Base-by-base conservation (phyloP, 2,113 vertebrate species). In the Kryptolebias marmoratus region DNA sequence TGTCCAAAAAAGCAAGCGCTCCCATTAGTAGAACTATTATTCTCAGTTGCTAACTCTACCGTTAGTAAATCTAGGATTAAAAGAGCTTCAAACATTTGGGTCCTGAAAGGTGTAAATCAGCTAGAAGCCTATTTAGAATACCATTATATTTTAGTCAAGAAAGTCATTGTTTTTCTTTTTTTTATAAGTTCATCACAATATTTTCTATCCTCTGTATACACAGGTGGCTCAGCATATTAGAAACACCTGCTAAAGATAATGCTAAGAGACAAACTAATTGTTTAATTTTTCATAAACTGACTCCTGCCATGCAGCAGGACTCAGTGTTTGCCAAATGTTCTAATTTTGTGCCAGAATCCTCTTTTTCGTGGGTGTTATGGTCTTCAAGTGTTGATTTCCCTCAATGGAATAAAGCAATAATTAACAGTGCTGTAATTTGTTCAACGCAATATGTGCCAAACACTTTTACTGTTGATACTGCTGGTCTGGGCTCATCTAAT, bases 401-500 rank as follows among this genome's bases (percentile, higher is more conserved):
- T 58, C 32, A 10, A 16, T 14, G 45, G 47, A 22, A 22, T 60
- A 65, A 70, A 44, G n/a, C 18, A 45, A 56, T 73, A 64, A 81
- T 77, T 72, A 71, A 64, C 50, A 65, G 18, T 55, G 66, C 49
- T 61, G 27, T 53, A 10, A 52, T 64, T 67, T 44, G 59, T 58
- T 73, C 13, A n/a, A 32, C 27, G 52, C 49, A 73, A 66, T 68
- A 44, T 10, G 10, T 28, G 22, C 50, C 66, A 56, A 66, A 36
- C 44, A 64, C 57, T 53, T 73, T 59, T 39, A 62, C 67, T 64
- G 67, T 30, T 68, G 49, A 75, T 68, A 63, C 62, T 16, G 65
- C 57, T 42, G 50, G 60, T 77, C 50, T 75, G 77, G 44, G 45
- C 56, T 74, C 57, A 55, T 74, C 78, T 60, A 64, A 68, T 73